Evolutionary conservation across 2,797 vertebrate species (phyloP), one percentile per base, ranked within the genome.

Genomic region (Selene dorsalis): DNA sequence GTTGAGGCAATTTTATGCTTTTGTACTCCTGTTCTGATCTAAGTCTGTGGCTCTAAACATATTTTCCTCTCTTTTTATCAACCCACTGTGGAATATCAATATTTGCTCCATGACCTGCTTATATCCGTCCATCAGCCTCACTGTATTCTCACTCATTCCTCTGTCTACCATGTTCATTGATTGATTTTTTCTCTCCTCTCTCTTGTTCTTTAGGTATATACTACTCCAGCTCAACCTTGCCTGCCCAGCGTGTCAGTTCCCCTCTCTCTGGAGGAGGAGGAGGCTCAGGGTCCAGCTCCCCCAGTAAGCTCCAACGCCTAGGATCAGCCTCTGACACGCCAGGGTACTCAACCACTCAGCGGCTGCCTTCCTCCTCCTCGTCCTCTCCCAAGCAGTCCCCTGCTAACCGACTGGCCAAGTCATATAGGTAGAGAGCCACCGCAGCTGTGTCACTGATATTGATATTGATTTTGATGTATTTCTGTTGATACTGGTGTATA

Each of bases 151-250:
- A 16, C 22, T 63, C 18, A 56, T 78, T 76, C 14, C 28, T 50
- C 18, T 75, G 7, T n/a, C 22, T 60, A 17, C n/a, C 0, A 4
- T 52, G 4, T 73, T 69, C 59, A 70, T 48, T 64, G 6, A 24
- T 35, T 35, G 32, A 35, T 35, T 10, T 45, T 30, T 26, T 55
- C 16, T 52, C 24, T 61, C 20, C 4, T 6, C 45, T 28, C 8
- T 5, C 47, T 52, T 82, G 22, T 68, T 69, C 10, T 73, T 24
- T 41, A 90, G 92, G 95, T 84, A 95, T 97, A 88, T 98, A 97
- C 94, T 98, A 98, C 94, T 96, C 96, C 86, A 97, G 97, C 93
- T 96, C 96, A 91, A 98, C 98, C 80, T 95, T 99, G 91, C 98
- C 98, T 26, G 95, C 96, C 84, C 97, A 96, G 91, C 95, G 97